Base-by-base conservation (phyloP, 2,113 vertebrate species). In the Entomyzon cyanotis region DNA sequence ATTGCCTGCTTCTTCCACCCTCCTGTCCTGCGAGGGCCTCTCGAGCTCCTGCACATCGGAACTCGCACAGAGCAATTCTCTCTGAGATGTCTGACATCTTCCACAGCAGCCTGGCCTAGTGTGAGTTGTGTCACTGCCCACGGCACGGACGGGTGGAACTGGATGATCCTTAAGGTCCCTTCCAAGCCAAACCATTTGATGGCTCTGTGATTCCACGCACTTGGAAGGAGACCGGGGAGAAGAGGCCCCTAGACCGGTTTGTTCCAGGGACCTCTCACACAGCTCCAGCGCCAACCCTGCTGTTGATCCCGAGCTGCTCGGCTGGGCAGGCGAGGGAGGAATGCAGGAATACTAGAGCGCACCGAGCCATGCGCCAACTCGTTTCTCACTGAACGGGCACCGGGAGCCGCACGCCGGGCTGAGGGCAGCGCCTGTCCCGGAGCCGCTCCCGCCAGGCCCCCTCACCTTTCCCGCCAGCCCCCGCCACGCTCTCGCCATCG, bases 81-180 rank as follows among this genome's bases (percentile, higher is more conserved):
- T 16, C 23, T 5, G 18, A 5, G 9, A 11, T 1, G 10, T 4
- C 3, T 0, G 25, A 58, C n/a, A 52, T 0, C n/a, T 46, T 21
- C 62, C 23, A 2, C 73, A 8, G 24, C 4, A 9, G 5, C 37
- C 19, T 1, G 25, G 12, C 42, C 49, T 8, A 24, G 5, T 3
- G 16, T 19, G 3, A 25, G n/a, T 1, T 7, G n/a, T 12, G 52
- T 15, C 23, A 44, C 52, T 10, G 30, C 42, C 27, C 42, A 4
- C 9, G 11, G 41, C 58, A 35, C n/a, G 6, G 24, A 24, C 8
- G 8, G 12, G 4, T 11, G 52, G 9, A 33, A n/a, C n/a, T 1
- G 21, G 5, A 2, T 3, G 6, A 53, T 16, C 25, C 7, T 9
- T 31, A 16, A 55, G 21, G 25, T 13, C 21, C 21, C 55, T 47